Conservation (phyloP, 2,888 invertebrate genomes). For the Poecilobothrus nobilitatus region DNA sequence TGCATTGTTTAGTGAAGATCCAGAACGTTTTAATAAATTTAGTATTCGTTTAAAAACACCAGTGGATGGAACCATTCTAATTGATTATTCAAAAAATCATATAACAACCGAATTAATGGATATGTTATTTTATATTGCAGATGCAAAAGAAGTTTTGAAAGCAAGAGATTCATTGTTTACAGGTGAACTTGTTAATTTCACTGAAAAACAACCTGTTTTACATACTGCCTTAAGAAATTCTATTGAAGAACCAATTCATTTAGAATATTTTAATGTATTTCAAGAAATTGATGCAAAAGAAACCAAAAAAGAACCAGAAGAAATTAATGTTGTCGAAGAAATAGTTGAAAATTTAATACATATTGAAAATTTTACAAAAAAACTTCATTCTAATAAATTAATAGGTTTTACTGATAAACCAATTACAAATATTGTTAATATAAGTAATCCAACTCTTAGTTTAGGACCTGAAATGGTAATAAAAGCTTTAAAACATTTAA, state of each 20-base stretch:
- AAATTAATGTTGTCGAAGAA: too few relatives aligned
- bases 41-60: conserved; percentile 71
- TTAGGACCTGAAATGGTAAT: too few relatives aligned
- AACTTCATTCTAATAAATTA: too few relatives aligned
- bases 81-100: conserved; percentile 97
- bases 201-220: conserved; percentile 90
- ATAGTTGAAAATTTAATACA: too few relatives aligned
- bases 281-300: conserved; percentile 86
- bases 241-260: conserved; percentile 54
- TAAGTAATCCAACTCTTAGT: too few relatives aligned
- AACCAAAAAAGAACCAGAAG: conserved; percentile 37
- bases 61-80: conserved; percentile 77
- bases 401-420: too few relatives aligned
- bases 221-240: conserved; percentile 91
- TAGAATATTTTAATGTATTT: conserved; percentile 84
- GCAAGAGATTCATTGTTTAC: conserved; percentile 85
- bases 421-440: too few relatives aligned
- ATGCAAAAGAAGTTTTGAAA: conserved; percentile 69
- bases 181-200: conserved; percentile 96
- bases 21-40: conserved; percentile 25
- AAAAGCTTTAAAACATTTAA: too few relatives aligned
- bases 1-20: too few relatives aligned
- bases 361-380: conserved; percentile 51
- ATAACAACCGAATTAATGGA: conserved; percentile 67
- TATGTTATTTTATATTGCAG: conserved; percentile 72